Conservation (phyloP, 2,113 vertebrate genomes). For the Zapornia atra region DNA sequence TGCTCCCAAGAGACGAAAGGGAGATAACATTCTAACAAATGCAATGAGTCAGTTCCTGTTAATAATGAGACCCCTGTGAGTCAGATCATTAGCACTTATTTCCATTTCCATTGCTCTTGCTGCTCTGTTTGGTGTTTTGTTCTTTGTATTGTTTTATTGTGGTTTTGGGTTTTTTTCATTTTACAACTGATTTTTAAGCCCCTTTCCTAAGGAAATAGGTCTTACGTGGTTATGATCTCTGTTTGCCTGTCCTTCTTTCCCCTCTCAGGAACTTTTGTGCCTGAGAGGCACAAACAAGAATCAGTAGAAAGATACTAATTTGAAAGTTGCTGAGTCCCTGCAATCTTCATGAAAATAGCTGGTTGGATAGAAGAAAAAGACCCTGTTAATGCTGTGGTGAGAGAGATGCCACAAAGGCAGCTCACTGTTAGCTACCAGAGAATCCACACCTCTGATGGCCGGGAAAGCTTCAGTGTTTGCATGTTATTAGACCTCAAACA, state of each 20-base stretch:
- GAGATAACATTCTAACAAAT: slow-evolving; percentile 4
- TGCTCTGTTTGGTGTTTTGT: not conserved
- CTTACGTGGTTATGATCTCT: not conserved
- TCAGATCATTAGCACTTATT: slow-evolving; percentile 10
- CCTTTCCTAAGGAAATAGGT: not conserved
- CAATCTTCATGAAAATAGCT: not conserved
- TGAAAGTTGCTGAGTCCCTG: not conserved
- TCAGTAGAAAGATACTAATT: not conserved
- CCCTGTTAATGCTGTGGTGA: not conserved
- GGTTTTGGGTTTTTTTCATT: not conserved
- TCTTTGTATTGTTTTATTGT: not conserved
- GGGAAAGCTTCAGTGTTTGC: not conserved
- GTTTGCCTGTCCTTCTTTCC: not conserved
- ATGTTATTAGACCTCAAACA: not conserved
- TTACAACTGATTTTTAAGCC: not conserved
- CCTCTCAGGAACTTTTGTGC: not conserved
- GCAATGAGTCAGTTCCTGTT: slow-evolving; percentile 26
- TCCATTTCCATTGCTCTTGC: not conserved
- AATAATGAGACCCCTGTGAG: slow-evolving; percentile 17
- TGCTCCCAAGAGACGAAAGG: not conserved
- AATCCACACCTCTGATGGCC: slow-evolving; percentile 27
- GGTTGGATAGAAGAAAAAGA: not conserved
- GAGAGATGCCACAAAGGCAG: not conserved
- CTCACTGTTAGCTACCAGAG: not conserved
- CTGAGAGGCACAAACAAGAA: not conserved